These are phyloP conservation scores for Drosophila yooni DNA, from an alignment of 2,888 invertebrate genomes.

Conservation along the genomic window DNA sequence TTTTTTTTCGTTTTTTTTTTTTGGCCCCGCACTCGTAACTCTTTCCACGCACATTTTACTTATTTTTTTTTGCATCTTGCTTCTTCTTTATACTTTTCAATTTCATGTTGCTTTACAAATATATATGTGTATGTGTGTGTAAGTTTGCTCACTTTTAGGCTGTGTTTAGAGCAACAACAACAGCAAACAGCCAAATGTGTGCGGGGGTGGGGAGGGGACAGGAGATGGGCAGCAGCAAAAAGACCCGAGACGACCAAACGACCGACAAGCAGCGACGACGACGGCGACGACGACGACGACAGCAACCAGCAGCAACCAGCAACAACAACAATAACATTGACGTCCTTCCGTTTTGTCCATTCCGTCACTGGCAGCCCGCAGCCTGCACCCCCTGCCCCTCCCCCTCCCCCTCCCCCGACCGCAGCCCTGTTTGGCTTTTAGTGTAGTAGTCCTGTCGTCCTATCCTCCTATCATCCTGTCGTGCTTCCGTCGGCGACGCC, in stretches of 20 bases:
- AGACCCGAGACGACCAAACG: constrained; percentile 29
- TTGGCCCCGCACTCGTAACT: not conserved
- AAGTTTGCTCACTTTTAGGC: constrained; percentile 49
- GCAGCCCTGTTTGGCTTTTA: not conserved
- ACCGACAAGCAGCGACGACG: not conserved
- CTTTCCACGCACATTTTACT: constrained; percentile 2
- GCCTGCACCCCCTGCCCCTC: not conserved
- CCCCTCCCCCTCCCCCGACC: not conserved
- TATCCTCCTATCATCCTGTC: constrained; percentile 11
- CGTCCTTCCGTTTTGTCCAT: constrained; percentile 54
- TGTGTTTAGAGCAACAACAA: constrained; percentile 7
- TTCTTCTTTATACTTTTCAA: constrained; percentile 13
- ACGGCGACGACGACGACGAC: not conserved
- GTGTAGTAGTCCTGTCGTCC: not conserved
- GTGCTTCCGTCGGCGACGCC: constrained; percentile 45
- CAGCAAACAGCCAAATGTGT: constrained; percentile 1
- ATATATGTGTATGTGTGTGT: not conserved
- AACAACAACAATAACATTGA: constrained; percentile 19
- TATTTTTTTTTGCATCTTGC: not conserved
- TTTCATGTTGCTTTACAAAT: constrained; percentile 42
- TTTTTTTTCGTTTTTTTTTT: no score
- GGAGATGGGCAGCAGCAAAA: constrained; percentile 14
- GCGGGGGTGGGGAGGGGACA: not conserved
- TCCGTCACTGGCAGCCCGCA: constrained; percentile 12
- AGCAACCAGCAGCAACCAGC: not conserved